Conservation (phyloP, 1,140 invertebrate species). For the fruit fly (Drosophila melanogaster) region DNA sequence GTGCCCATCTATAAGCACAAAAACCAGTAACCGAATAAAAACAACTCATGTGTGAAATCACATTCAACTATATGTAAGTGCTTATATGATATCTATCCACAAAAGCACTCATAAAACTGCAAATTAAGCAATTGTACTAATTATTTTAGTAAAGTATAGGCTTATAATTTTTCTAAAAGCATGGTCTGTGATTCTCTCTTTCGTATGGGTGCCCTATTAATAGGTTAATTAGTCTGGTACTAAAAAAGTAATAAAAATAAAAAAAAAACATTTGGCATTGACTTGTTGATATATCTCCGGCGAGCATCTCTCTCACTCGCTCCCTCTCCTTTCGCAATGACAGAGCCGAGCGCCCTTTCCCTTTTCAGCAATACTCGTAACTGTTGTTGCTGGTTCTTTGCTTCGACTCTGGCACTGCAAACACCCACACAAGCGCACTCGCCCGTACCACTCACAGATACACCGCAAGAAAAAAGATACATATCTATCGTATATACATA, state of each 20-base stretch:
- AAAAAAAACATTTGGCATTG: conserved; percentile 40
- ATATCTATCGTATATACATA: not conserved
- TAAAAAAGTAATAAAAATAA: conserved; percentile 11
- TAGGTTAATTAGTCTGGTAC: conserved; percentile 45
- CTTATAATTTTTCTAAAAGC: not conserved
- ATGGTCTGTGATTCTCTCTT: not conserved
- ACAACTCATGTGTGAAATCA: not conserved
- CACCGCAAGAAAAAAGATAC: not conserved
- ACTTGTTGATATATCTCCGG: conserved; percentile 21
- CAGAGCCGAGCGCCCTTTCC: conserved; percentile 54
- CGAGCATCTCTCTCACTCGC: conserved; percentile 4
- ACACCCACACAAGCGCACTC: conserved; percentile 46
- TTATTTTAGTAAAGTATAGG: not conserved
- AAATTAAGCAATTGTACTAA: not conserved
- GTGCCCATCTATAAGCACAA: not conserved
- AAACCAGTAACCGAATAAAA: not conserved
- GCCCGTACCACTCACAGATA: conserved; percentile 7
- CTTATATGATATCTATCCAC: not conserved
- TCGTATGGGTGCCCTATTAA: conserved; percentile 23
- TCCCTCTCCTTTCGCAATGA: conserved; percentile 18
- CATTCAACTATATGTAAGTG: not conserved
- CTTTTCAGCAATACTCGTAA: conserved; percentile 52
- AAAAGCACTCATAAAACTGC: not conserved
- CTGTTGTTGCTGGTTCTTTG: conserved; percentile 26
- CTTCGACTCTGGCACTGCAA: conserved; percentile 32